A percentile compares a stretch with the other conserved stretches of the same genome.
These are phyloP conservation scores for sheep (Ovis aries) DNA, from an alignment of 2,113 vertebrate genomes.

Conservation along the genomic window DNA sequence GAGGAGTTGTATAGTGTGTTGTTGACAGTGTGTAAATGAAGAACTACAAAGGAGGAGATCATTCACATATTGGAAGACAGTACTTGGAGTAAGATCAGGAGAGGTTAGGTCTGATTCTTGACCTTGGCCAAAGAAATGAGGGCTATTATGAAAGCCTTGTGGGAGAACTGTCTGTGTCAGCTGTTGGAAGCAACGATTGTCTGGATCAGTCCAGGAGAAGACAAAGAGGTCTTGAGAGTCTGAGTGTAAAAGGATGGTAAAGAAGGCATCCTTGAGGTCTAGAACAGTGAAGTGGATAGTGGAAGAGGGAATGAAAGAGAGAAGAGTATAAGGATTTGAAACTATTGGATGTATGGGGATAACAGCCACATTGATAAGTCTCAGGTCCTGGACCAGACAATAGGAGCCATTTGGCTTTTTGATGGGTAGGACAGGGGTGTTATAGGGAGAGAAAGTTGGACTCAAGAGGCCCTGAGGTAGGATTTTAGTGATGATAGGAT, in stretches of 20 bases:
- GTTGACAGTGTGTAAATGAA: neutral
- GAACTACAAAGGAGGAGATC: neutral
- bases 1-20: neutral
- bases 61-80: neutral
- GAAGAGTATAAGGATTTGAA: neutral
- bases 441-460: neutral
- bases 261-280: neutral
- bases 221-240: neutral
- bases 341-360: neutral
- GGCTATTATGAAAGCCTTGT: neutral
- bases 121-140: neutral
- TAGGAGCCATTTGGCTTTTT: neutral
- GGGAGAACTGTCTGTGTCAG: neutral
- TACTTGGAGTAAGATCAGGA: neutral
- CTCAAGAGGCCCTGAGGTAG: neutral
- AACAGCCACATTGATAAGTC: neutral
- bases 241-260: neutral
- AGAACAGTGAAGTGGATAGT: neutral
- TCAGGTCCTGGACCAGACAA: neutral
- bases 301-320: neutral
- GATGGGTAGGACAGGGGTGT: neutral
- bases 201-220: neutral
- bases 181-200: neutral
- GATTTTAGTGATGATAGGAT: neutral
- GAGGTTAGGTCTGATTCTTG: neutral